Evolutionary conservation across 2,113 vertebrate species (phyloP), one percentile per base, ranked within the genome.

Genomic region (Tragelaphus strepsiceros): DNA sequence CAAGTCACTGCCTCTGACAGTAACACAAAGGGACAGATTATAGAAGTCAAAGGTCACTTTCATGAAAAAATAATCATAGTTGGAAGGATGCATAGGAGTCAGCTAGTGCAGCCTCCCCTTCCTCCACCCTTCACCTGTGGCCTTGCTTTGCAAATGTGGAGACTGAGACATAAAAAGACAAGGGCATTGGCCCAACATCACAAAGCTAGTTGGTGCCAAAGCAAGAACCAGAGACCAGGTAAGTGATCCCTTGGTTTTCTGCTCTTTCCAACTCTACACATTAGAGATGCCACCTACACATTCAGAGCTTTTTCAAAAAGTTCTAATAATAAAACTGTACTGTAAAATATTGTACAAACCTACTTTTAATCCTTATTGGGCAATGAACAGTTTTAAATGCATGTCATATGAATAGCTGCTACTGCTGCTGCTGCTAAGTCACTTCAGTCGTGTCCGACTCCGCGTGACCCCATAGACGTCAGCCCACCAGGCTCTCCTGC

Each of bases 271-370:
- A 7, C 53, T 35, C 7, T 35, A 51, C 39, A 61, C 14, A n/a
- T 32, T n/a, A 56, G 59, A 54, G 8, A 32, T 39, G 13, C 5
- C 7, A 16, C 30, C 4, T 53, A 22, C 2, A 30, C 3, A 43
- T 24, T 58, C 49, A 82, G 9, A 64, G 58, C 28, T 86, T 88
- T 95, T 74, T 54, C 61, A 15, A 93, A 39, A 94, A 85, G 22
- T 81, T 67, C 95, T 85, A 82, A 56, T 94, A 91, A 62, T 84
- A 83, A 92, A 95, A 81, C 10, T 74, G 39, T 53, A 54, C 58
- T 93, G 10, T 35, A 74, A 90, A 93, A 62, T 87, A 62, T 17
- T 21, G 15, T 5, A 80, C 30, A 93, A n/a, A 43, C 17, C 53
- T 58, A 93, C 28, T 53, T 96, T 85, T 58, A 53, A 92, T 74